Conservation (phyloP, 2,888 invertebrate genomes). For the Dastarcus helophoroides region DNA sequence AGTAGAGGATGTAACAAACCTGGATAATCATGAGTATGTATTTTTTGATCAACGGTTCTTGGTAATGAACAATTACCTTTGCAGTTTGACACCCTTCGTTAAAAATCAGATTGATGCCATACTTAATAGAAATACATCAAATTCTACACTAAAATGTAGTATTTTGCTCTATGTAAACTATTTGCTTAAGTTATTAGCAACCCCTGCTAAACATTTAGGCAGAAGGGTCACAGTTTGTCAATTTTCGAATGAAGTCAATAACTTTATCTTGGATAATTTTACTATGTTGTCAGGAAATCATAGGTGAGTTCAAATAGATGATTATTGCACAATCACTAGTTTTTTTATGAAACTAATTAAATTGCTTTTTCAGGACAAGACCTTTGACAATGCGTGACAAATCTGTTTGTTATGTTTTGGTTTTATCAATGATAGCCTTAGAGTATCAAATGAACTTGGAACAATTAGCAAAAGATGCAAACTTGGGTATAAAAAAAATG, state of each 20-base stretch:
- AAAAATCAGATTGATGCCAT: constrained; percentile 4
- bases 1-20: constrained; percentile 15
- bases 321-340: too few relatives aligned
- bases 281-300: constrained; percentile 17
- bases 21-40: constrained; percentile 14
- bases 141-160: constrained; percentile 21
- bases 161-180: constrained; percentile 30
- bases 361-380: constrained; percentile 25
- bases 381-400: constrained; percentile 32
- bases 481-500: constrained; percentile 27
- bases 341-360: too few relatives aligned
- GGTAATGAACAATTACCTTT: too few relatives aligned
- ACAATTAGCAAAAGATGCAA: constrained; percentile 24
- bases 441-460: constrained; percentile 27
- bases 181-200: constrained; percentile 25
- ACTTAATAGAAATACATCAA: constrained; percentile 8
- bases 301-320: constrained; percentile 21
- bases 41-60: constrained; percentile 3
- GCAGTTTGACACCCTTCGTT: constrained; percentile 18
- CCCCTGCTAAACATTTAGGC: constrained; percentile 21
- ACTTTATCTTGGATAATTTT: constrained; percentile 27
- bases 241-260: constrained; percentile 24
- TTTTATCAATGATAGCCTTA: constrained; percentile 24
- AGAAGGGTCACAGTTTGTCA: constrained; percentile 26
- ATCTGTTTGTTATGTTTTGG: constrained; percentile 28